Percentiles rank a stretch among this genome's conserved stretches.
Evolutionary conservation across 2,797 vertebrate species (phyloP).

Genomic region (Novumbra hubbsi): DNA sequence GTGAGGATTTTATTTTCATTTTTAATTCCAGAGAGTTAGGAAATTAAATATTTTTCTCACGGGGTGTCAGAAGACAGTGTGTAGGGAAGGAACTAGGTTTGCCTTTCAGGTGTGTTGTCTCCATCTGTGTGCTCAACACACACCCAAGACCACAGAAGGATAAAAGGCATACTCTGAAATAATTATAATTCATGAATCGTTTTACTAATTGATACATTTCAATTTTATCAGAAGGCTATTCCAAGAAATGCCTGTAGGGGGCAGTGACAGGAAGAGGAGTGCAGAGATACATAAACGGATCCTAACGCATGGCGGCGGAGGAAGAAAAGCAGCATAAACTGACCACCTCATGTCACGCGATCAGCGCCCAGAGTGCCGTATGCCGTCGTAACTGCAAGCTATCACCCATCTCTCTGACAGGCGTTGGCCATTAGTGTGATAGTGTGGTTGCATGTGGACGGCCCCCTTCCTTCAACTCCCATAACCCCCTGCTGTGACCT

Average conservation of each 20-base stretch:
- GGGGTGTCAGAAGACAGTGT: slow-evolving; percentile 9
- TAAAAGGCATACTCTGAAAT: neutral
- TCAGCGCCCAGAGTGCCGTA: slow-evolving; percentile 47
- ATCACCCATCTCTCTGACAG: slow-evolving; percentile 35
- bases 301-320: neutral
- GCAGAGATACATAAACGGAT: neutral
- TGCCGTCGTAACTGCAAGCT: slow-evolving; percentile 51
- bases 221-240: neutral
- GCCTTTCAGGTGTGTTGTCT: neutral
- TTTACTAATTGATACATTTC: neutral
- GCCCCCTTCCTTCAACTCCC: slow-evolving; percentile 43
- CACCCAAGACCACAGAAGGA: neutral
- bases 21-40: slow-evolving; percentile 9
- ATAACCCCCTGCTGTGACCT: slow-evolving; percentile 61
- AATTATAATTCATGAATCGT: neutral
- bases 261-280: neutral
- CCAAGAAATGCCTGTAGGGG: neutral
- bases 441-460: slow-evolving; percentile 37
- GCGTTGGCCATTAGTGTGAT: slow-evolving; percentile 41
- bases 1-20: slow-evolving; percentile 1
- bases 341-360: neutral
- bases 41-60: slow-evolving; percentile 29
- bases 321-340: neutral
- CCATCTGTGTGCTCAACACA: neutral
- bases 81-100: slow-evolving; percentile 24